Conservation (phyloP, 1,140 invertebrate genomes). For the Atta texana region DNA sequence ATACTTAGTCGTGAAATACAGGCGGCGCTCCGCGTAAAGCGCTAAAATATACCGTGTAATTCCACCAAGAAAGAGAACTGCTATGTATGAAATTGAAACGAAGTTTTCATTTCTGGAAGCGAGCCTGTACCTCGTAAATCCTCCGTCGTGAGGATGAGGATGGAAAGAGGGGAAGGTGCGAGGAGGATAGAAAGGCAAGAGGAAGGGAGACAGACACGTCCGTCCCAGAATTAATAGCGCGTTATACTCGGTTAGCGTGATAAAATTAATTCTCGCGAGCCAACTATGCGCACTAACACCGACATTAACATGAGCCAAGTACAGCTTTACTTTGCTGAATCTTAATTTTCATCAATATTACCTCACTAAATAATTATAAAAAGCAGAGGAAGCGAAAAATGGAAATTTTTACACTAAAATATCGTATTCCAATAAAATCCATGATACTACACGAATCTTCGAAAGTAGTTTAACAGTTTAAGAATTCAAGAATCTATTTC, state of each 20-base stretch:
- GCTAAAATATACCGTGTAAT: constrained; percentile 63
- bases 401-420: neutral
- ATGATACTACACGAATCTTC: neutral
- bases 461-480: neutral
- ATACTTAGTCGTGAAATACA: constrained; percentile 63
- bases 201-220: constrained; percentile 45
- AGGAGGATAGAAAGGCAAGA: neutral
- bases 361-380: neutral
- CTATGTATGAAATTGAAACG: constrained; percentile 62
- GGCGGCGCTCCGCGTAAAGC: constrained; percentile 49
- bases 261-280: constrained; percentile 53
- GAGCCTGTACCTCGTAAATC: constrained; percentile 69
- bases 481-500: constrained; percentile 30
- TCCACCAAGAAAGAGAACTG: constrained; percentile 61
- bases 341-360: constrained; percentile 23
- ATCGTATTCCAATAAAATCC: neutral
- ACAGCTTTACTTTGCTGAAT: neutral
- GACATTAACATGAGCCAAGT: constrained; percentile 27
- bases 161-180: too few relatives aligned
- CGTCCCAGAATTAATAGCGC: constrained; percentile 53
- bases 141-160: neutral
- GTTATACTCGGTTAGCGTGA: constrained; percentile 51
- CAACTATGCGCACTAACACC: constrained; percentile 26
- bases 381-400: neutral
- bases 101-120: constrained; percentile 64